Conservation (phyloP, 2,113 vertebrate species). For the Coracopsis vasa region DNA sequence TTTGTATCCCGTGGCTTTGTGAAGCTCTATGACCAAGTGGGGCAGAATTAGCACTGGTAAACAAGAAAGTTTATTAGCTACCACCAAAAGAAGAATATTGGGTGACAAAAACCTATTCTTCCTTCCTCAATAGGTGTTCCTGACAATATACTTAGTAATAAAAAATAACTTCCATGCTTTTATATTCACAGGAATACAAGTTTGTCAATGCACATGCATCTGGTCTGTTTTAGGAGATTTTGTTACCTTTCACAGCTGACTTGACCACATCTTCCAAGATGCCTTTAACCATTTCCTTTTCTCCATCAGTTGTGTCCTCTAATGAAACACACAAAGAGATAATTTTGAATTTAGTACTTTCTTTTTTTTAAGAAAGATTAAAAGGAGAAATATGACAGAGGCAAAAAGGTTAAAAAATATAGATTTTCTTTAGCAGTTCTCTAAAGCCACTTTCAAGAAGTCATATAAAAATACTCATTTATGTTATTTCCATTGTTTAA, state of each 20-base stretch:
- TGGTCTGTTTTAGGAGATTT: neutral
- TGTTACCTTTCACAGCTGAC: slow-evolving; percentile 75
- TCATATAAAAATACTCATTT: neutral
- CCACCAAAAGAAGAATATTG: neutral
- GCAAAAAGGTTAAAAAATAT: neutral
- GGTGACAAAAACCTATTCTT: neutral
- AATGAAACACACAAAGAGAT: slow-evolving; percentile 23
- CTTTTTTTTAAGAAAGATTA: neutral
- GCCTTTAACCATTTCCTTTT: slow-evolving; percentile 75
- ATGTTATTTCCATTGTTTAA: neutral
- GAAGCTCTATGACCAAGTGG: neutral
- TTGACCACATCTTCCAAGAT: slow-evolving; percentile 79
- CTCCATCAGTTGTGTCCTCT: slow-evolving; percentile 56
- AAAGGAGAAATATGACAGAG: neutral
- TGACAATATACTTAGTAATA: neutral
- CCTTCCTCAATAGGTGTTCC: neutral
- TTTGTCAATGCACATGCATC: neutral
- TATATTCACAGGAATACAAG: neutral
- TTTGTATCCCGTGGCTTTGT: neutral
- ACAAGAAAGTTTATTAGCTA: neutral
- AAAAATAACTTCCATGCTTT: neutral
- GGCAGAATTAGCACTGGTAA: neutral
- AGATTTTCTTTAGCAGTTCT: neutral
- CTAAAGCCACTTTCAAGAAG: neutral
- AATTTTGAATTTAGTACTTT: neutral